A percentile compares a stretch with the other conserved stretches of the same genome.
Evolutionary conservation across 2,888 invertebrate species (phyloP).

Genomic region (Elysia crispata): DNA sequence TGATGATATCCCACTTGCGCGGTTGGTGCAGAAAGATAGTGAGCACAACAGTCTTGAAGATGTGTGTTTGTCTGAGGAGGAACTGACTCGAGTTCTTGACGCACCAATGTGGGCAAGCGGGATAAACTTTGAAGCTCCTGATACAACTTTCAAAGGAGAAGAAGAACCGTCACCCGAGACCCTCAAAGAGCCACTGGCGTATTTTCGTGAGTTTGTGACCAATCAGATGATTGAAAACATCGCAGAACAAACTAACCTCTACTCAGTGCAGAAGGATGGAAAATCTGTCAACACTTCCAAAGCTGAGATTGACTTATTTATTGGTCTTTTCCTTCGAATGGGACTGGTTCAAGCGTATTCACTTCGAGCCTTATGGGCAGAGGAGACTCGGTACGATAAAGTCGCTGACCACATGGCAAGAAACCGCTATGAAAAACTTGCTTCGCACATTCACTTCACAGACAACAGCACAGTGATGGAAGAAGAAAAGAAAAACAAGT

Average conservation of each 20-base stretch:
- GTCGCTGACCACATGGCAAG: constrained; percentile 52
- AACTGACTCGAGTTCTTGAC: not conserved
- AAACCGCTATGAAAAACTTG: constrained; percentile 48
- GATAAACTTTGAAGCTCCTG: constrained; percentile 1
- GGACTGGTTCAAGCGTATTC: constrained; percentile 47
- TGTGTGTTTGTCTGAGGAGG: too few species aligned
- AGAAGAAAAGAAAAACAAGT: constrained; percentile 7
- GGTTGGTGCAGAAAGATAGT: too few species aligned
- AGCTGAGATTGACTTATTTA: constrained; percentile 18
- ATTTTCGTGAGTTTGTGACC: constrained; percentile 29
- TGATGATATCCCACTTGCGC: too few species aligned
- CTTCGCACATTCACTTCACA: constrained; percentile 45
- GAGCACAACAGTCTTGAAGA: too few species aligned
- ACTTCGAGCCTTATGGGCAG: constrained; percentile 49
- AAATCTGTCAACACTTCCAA: not conserved
- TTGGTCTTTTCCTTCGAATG: constrained; percentile 53
- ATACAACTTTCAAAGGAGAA: constrained; percentile 23
- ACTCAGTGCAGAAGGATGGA: constrained; percentile 29
- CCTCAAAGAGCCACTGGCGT: constrained; percentile 35
- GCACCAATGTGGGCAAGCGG: too few species aligned
- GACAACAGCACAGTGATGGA: constrained; percentile 43
- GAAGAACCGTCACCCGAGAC: too few species aligned
- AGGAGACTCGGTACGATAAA: constrained; percentile 33
- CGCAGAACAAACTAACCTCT: constrained; percentile 31
- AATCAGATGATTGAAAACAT: constrained; percentile 31